Conservation (phyloP, 2,888 invertebrate genomes). For the Incurvaria masculella region DNA sequence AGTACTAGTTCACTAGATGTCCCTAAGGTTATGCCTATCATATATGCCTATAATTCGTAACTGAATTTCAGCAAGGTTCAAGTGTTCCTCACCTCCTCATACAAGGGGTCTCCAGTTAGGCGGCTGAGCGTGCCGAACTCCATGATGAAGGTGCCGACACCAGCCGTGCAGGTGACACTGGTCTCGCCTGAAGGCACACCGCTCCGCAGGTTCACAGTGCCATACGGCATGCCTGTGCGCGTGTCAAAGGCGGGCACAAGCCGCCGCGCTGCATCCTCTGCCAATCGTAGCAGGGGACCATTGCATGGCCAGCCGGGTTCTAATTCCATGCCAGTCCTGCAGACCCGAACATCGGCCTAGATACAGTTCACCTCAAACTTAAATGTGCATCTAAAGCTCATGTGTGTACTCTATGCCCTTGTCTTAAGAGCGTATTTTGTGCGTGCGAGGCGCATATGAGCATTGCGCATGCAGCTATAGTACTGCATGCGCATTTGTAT, state of each 20-base stretch:
- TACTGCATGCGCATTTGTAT: too few species aligned
- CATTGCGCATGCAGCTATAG: too few species aligned
- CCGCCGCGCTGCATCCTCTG: conserved; percentile 92
- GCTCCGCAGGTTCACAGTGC: conserved; percentile 88
- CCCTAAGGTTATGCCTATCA: too few species aligned
- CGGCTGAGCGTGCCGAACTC: conserved; percentile 95
- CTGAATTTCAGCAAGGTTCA: not conserved
- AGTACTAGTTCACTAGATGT: too few species aligned
- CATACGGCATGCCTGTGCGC: conserved; percentile 95
- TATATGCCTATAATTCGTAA: too few species aligned
- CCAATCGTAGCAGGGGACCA: conserved; percentile 88
- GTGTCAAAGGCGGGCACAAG: conserved; percentile 89
- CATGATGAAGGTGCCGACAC: conserved; percentile 94
- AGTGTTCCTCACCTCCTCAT: conserved; percentile 71
- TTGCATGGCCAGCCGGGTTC: conserved; percentile 98
- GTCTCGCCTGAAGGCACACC: conserved; percentile 96
- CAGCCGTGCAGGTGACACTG: conserved; percentile 95
- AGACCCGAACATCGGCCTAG: too few species aligned
- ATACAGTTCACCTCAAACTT: too few species aligned
- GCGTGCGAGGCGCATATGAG: too few species aligned
- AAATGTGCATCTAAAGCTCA: too few species aligned
- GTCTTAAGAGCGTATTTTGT: too few species aligned
- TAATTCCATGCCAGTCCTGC: conserved; percentile 70
- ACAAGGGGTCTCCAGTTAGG: conserved; percentile 90
- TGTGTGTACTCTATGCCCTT: too few species aligned